Conservation (phyloP, 2,888 invertebrate genomes). For the Deilephila porcellus region DNA sequence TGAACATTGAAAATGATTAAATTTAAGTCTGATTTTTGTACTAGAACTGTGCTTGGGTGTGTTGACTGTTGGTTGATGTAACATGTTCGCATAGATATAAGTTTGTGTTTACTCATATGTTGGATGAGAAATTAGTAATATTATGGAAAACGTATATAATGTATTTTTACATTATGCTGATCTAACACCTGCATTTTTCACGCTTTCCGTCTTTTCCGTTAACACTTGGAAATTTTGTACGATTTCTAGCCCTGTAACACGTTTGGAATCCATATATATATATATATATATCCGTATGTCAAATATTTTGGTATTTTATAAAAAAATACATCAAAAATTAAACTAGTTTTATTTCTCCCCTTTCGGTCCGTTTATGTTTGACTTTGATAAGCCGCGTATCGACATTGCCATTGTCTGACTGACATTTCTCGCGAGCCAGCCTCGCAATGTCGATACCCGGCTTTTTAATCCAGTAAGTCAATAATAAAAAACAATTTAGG, state of each 20-base stretch:
- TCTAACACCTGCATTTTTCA: slow-evolving; percentile 41
- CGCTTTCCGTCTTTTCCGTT: slow-evolving; percentile 38
- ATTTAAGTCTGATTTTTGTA: slow-evolving; percentile 77
- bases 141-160: slow-evolving; percentile 27
- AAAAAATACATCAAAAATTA: slow-evolving; percentile 51
- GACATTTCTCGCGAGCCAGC: too few species aligned
- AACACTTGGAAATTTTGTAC: slow-evolving; percentile 24
- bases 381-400: too few species aligned
- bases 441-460: too few species aligned
- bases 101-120: slow-evolving; percentile 53
- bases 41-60: slow-evolving; percentile 64
- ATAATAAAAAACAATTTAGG: too few species aligned
- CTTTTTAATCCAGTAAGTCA: too few species aligned
- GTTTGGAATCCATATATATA: slow-evolving; percentile 60
- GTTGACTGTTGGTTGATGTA: slow-evolving; percentile 43
- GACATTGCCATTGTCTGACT: too few species aligned
- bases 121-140: slow-evolving; percentile 40
- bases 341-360: slow-evolving; percentile 31
- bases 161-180: slow-evolving; percentile 11
- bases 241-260: slow-evolving; percentile 47
- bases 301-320: slow-evolving; percentile 76
- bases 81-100: slow-evolving; percentile 63
- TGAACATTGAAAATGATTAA: slow-evolving; percentile 53
- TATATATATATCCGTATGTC: slow-evolving; percentile 60
- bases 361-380: not conserved